Base-by-base conservation (phyloP, 1,140 invertebrate genomes). In the Myzus persicae region DNA sequence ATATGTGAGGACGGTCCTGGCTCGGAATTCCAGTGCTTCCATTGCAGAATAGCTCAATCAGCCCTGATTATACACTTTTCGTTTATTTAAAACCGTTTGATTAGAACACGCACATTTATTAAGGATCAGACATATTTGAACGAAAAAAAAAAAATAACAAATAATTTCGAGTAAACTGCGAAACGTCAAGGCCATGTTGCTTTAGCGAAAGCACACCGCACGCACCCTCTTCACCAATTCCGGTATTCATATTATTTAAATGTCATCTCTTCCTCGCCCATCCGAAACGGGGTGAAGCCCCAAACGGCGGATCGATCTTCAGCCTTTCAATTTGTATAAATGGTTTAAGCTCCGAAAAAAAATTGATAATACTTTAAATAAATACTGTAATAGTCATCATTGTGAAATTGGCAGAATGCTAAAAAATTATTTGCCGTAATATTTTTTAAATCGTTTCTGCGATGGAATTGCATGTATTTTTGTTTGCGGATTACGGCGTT, bases 331-430 rank as follows among this genome's bases (percentile, higher is more conserved):
- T 67, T 11, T 67, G 11, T n/a, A 67, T 67, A 76, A 76, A 76
- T 76, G n/a, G n/a, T n/a, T 76, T 76, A 76, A 76, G 14, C 31
- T 76, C 59, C 54, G 11, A 76, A n/a, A 67, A 76, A 76, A 67
- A 67, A 31, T 18, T 76, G 14, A 1, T n/a, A 76, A 76, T n/a
- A 76, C 59, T 36, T 76, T n/a, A 76, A 76, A 76, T 76, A 76
- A 76, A 76, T 76, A 76, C 59, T 76, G 59, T 76, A 76, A 76
- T 76, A 76, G n/a, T 76, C n/a, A 18, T 76, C 59, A n/a, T 76
- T 18, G 31, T 14, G 18, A 76, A 31, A 36, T 36, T 76, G 4
- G 11, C 59, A 76, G 14, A 76, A 76, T 76, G 14, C 59, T 76
- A n/a, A 76, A 76, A 31, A 76, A 76, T 18, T 76, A 76, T 76